Conservation (phyloP, 2,113 vertebrate species). For the Syrrhaptes paradoxus region DNA sequence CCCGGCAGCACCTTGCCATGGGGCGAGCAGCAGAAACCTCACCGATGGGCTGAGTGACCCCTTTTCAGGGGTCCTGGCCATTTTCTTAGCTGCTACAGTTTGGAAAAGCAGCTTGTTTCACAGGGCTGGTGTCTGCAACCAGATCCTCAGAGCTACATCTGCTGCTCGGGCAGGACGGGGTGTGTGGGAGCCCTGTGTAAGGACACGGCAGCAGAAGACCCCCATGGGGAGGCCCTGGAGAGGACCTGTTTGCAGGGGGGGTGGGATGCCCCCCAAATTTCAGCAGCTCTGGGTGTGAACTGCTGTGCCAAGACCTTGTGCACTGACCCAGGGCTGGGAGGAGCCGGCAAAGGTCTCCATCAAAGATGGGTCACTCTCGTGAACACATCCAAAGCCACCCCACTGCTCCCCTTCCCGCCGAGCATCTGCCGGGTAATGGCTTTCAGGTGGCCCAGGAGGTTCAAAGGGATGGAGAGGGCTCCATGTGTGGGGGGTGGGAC, state of each 20-base stretch:
- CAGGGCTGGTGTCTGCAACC: neutral
- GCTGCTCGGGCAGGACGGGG: neutral
- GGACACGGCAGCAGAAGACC: neutral
- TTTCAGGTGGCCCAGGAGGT: slow-evolving; percentile 4
- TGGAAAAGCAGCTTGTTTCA: neutral
- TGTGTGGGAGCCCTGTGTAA: no score
- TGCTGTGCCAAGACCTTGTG: neutral
- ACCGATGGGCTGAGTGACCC: neutral
- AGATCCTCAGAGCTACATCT: no score
- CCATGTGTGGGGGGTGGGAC: neutral
- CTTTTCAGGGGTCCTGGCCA: no score
- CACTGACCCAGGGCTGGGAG: neutral
- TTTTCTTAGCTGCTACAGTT: no score
- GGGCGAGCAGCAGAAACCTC: no score
- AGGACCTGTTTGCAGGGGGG: no score
- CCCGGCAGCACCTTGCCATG: fast-evolving
- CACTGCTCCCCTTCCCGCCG: neutral
- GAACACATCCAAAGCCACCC: neutral
- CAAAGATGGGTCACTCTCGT: neutral
- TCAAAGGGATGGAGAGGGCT: neutral
- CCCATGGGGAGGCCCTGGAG: fast-evolving
- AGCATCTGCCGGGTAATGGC: neutral
- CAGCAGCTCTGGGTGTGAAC: neutral
- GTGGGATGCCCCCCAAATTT: fast-evolving
- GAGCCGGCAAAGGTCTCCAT: neutral